These are phyloP conservation scores for Ammodytes dubius DNA, from an alignment of 2,113 vertebrate genomes.

Conservation along the genomic window DNA sequence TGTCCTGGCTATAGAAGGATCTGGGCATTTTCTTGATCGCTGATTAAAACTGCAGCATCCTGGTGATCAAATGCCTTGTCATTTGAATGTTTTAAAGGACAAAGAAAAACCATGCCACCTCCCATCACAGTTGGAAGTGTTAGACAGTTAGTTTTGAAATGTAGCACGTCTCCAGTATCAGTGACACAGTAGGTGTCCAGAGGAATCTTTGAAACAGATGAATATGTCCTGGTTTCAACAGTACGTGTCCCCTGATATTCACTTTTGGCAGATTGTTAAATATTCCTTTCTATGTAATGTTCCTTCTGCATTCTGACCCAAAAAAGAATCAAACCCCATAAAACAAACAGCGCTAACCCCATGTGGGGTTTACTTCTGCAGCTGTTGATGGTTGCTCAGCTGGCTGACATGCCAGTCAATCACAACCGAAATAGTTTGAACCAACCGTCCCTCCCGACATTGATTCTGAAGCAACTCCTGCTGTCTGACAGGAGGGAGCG, in stretches of 20 bases:
- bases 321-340: constrained; percentile 76
- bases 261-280: constrained; percentile 80
- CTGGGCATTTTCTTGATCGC: constrained; percentile 20
- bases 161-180: constrained; percentile 61
- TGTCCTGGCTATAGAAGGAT: constrained; percentile 8
- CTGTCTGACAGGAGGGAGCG: constrained; percentile 59
- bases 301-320: constrained; percentile 79
- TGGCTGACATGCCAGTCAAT: constrained; percentile 77
- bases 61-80: constrained; percentile 40
- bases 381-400: constrained; percentile 76
- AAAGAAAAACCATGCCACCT: constrained; percentile 34
- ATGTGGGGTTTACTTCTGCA: constrained; percentile 73
- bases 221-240: constrained; percentile 80
- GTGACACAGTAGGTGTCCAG: constrained; percentile 75
- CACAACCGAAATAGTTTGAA: constrained; percentile 72
- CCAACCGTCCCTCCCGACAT: constrained; percentile 46
- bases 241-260: constrained; percentile 65
- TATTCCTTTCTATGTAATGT: constrained; percentile 77
- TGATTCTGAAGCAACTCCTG: constrained; percentile 54
- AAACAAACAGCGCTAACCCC: constrained; percentile 78
- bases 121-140: constrained; percentile 54
- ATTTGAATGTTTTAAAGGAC: constrained; percentile 45
- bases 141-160: constrained; percentile 66
- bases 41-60: constrained; percentile 25
- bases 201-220: constrained; percentile 78